Percentiles rank a stretch among this genome's conserved stretches.
These are phyloP conservation scores for Galaxea fascicularis DNA, from an alignment of 92 coral and sea anemone genomes.

Conservation along the genomic window DNA sequence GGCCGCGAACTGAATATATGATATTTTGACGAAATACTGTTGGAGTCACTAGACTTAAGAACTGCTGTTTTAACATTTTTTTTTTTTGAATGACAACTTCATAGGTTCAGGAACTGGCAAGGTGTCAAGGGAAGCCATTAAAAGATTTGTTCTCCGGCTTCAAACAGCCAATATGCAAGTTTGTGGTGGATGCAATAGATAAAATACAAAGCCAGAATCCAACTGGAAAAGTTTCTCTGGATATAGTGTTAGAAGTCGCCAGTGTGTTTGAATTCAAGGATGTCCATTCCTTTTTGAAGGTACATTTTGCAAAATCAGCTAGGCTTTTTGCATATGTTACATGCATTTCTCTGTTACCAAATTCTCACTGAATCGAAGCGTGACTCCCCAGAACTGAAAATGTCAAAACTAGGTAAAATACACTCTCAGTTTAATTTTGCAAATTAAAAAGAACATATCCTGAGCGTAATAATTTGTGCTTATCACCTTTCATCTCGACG, in stretches of 20 bases:
- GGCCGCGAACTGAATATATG: too few species aligned
- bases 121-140: constrained; percentile 76
- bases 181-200: constrained; percentile 87
- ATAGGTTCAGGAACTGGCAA: constrained; percentile 93
- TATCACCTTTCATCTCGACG: too few species aligned
- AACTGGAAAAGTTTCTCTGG: constrained; percentile 71
- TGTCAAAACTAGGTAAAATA: too few species aligned
- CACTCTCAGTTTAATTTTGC: too few species aligned
- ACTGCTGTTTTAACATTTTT: too few species aligned
- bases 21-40: too few species aligned
- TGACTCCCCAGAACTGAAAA: too few species aligned
- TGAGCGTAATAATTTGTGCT: too few species aligned
- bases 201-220: constrained; percentile 66
- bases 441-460: too few species aligned
- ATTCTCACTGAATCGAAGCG: too few species aligned
- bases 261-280: constrained; percentile 91
- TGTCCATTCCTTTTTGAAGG: constrained; percentile 84
- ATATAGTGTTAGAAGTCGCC: constrained; percentile 81
- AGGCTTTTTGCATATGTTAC: background rate
- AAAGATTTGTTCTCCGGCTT: constrained; percentile 83
- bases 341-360: background rate
- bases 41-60: too few species aligned
- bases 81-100: too few species aligned
- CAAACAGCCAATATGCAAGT: constrained; percentile 91
- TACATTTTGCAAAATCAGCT: background rate